Conservation (phyloP, 2,888 invertebrate species). For the Patella ulyssiponensis region DNA sequence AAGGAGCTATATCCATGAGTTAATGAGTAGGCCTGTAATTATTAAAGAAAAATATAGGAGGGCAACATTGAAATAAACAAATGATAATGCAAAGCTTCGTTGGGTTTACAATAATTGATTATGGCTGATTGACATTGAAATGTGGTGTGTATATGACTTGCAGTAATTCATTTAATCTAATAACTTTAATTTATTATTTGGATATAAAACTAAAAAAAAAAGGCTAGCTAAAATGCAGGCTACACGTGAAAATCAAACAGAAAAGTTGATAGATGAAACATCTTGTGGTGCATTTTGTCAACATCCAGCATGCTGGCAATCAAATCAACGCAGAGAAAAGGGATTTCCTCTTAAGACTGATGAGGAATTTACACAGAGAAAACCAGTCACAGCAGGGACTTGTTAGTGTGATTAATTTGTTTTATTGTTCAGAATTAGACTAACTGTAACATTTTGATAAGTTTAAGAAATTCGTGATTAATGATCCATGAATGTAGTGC, state of each 20-base stretch:
- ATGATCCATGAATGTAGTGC: too few relatives aligned
- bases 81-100: too few relatives aligned
- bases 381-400: conserved; percentile 40
- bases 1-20: too few relatives aligned
- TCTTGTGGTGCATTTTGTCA: conserved; percentile 63
- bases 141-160: not conserved
- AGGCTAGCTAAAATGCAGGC: not conserved
- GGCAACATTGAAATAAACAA: too few relatives aligned
- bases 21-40: too few relatives aligned
- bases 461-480: too few relatives aligned
- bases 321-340: conserved; percentile 50
- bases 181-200: too few relatives aligned
- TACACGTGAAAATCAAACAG: too few relatives aligned
- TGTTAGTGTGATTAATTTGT: not conserved
- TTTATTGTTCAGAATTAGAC: not conserved
- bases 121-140: conserved; percentile 8
- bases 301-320: conserved; percentile 66
- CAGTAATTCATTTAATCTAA: too few relatives aligned
- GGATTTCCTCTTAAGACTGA: conserved; percentile 44
- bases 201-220: conserved; percentile 14
- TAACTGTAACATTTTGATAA: not conserved
- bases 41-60: too few relatives aligned
- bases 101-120: not conserved
- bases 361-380: conserved; percentile 26
- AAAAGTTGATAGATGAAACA: conserved; percentile 47